Evolutionary conservation across 2,888 invertebrate species (phyloP).

Genomic region (Aleiodes alternator): DNA sequence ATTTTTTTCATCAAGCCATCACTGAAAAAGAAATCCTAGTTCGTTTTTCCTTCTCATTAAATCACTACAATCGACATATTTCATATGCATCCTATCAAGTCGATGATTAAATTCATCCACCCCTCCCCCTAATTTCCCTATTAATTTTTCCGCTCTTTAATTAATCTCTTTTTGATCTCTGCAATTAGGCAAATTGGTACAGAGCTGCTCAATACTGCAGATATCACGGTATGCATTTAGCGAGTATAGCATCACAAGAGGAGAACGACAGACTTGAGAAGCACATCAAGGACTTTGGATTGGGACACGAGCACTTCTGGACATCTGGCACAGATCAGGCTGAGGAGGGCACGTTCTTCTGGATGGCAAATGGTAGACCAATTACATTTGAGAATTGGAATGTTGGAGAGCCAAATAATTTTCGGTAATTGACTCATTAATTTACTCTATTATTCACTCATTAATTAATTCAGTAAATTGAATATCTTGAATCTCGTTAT

Average conservation of each 20-base stretch:
- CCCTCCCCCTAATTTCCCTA: not conserved
- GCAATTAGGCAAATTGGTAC: constrained; percentile 91
- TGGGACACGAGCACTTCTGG: constrained; percentile 95
- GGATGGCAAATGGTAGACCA: constrained; percentile 94
- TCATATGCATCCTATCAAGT: no score
- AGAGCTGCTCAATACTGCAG: constrained; percentile 93
- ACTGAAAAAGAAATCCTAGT: no score
- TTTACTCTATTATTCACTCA: not conserved
- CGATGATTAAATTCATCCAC: no score
- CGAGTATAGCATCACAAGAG: constrained; percentile 92
- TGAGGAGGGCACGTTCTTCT: constrained; percentile 93
- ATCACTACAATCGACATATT: no score
- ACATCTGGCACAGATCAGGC: constrained; percentile 94
- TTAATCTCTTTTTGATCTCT: constrained; percentile 57
- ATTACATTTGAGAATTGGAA: constrained; percentile 96
- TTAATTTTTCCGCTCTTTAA: not conserved
- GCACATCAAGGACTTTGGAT: constrained; percentile 91
- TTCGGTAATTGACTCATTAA: constrained; percentile 73
- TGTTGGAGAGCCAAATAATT: constrained; percentile 95
- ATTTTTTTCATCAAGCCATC: no score
- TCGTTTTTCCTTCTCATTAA: no score
- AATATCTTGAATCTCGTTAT: not conserved
- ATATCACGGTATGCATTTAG: constrained; percentile 95
- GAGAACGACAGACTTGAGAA: constrained; percentile 94
- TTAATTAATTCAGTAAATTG: not conserved